Evolutionary conservation across 2,888 invertebrate species (phyloP), one percentile per base, ranked within the genome.

Genomic region (Dynastes tityus): DNA sequence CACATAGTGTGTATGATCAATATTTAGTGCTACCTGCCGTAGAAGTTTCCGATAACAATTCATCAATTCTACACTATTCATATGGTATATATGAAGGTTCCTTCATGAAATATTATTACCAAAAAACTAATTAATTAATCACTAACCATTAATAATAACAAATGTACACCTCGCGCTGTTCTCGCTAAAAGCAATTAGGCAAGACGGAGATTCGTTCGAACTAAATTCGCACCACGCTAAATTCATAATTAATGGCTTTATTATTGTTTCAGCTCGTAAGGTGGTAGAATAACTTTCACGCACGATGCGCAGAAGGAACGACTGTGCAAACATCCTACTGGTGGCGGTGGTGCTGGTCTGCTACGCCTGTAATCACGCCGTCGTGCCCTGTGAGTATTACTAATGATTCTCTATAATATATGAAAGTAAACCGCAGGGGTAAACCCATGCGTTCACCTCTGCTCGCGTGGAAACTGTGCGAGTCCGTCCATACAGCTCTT

Each of bases 291-390:
- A 82, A 79, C 81, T 79, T 77, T 79, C 79, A 78, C 85, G 22
- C 55, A 85, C 82, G 82, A 86, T 86, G 86, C 83, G 80, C 80
- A 84, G 83, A 77, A 82, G 81, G 81, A 83, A 80, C 78, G 78
- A 82, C 80, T 82, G 82, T 79, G 83, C 82, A 82, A 83, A 85
- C 79, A 83, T 84, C 78, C 82, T 82, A 79, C 81, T 86, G 82
- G 80, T 85, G 80, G 82, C 85, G 82, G 80, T 85, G 80, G 82
- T 85, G 81, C 82, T 85, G 76, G 83, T 85, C 80, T 85, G 83
- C 80, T 84, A 81, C 80, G 82, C 83, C 78, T 76, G 68, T 75
- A 78, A 76, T 61, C 75, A 78, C 76, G 70, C 81, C 81, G 78
- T 68, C 53, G 58, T 76, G 53, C 75, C 78, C 71, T 63, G 78